Percentiles rank a stretch among this genome's conserved stretches.
Evolutionary conservation across 2,888 invertebrate genomes (phyloP).

Genomic region (Diaperis boleti): DNA sequence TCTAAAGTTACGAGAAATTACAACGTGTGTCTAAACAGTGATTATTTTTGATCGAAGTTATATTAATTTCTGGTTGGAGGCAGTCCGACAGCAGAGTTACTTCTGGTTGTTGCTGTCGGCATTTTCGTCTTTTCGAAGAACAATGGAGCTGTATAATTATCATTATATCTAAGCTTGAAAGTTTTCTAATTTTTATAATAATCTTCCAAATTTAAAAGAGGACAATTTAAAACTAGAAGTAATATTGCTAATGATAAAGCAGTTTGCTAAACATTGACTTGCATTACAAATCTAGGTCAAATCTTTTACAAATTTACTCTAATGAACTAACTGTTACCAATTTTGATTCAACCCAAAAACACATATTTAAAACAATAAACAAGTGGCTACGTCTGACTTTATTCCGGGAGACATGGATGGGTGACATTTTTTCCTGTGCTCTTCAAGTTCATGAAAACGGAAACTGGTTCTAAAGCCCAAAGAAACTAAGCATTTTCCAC

Average conservation of each 20-base stretch:
- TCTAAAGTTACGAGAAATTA: slow-evolving; percentile 20
- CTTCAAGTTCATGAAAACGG: slow-evolving; percentile 8
- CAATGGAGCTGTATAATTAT: too few relatives aligned
- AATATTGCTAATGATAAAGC: too few relatives aligned
- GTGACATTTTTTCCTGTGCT: slow-evolving; percentile 16
- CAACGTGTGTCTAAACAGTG: slow-evolving; percentile 16
- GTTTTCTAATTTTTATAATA: not conserved
- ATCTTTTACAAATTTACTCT: too few relatives aligned
- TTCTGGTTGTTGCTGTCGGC: not conserved
- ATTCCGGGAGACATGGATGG: slow-evolving; percentile 15
- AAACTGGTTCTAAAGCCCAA: not conserved
- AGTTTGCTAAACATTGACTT: too few relatives aligned
- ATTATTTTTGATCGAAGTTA: slow-evolving; percentile 1
- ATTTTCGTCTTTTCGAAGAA: not conserved
- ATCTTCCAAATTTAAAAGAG: not conserved
- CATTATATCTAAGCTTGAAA: too few relatives aligned
- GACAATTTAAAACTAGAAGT: too few relatives aligned
- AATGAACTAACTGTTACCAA: too few relatives aligned
- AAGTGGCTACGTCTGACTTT: slow-evolving; percentile 13
- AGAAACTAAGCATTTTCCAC: slow-evolving; percentile 1
- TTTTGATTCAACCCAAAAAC: too few relatives aligned
- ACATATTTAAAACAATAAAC: too few relatives aligned
- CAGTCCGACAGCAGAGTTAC: not conserved
- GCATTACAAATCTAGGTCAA: too few relatives aligned
- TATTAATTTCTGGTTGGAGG: slow-evolving; percentile 12